Percentiles rank a stretch among this genome's conserved stretches.
Evolutionary conservation across 2,113 vertebrate genomes (phyloP).

Genomic region (Melospiza georgiana): DNA sequence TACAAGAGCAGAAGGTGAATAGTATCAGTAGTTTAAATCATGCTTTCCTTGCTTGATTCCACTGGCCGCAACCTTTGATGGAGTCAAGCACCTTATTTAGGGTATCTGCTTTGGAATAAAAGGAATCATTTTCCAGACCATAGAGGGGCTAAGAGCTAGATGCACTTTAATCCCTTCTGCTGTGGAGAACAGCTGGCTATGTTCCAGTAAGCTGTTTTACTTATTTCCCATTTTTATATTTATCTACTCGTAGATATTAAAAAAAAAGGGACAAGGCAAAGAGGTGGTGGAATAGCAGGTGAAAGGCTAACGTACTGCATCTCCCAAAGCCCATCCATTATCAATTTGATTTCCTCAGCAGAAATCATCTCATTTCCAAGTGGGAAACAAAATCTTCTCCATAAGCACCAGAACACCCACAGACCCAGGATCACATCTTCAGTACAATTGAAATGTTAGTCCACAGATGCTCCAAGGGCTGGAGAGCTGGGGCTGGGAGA

Average conservation of each 20-base stretch:
- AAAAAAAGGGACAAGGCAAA: background rate
- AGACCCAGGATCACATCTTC: background rate
- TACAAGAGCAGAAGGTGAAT: background rate
- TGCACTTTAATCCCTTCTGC: background rate
- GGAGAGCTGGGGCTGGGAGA: background rate
- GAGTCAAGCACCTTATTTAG: background rate
- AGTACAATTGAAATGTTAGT: background rate
- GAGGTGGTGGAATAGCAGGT: background rate
- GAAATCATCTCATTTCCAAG: background rate
- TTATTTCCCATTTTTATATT: background rate
- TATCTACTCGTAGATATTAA: background rate
- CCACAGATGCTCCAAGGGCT: background rate
- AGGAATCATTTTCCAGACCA: background rate
- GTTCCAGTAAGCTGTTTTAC: background rate
- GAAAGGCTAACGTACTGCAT: background rate
- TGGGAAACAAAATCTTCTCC: background rate
- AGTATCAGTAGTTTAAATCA: background rate
- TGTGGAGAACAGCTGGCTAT: background rate
- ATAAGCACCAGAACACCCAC: fast-evolving
- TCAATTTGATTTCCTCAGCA: background rate
- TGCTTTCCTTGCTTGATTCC: background rate
- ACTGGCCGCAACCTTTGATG: background rate
- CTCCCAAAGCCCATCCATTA: background rate
- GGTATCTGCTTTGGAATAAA: background rate
- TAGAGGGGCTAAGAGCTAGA: background rate